Evolutionary conservation across 2,888 invertebrate genomes (phyloP), one percentile per base, ranked within the genome.

Genomic region (Epinotia brunnichana): DNA sequence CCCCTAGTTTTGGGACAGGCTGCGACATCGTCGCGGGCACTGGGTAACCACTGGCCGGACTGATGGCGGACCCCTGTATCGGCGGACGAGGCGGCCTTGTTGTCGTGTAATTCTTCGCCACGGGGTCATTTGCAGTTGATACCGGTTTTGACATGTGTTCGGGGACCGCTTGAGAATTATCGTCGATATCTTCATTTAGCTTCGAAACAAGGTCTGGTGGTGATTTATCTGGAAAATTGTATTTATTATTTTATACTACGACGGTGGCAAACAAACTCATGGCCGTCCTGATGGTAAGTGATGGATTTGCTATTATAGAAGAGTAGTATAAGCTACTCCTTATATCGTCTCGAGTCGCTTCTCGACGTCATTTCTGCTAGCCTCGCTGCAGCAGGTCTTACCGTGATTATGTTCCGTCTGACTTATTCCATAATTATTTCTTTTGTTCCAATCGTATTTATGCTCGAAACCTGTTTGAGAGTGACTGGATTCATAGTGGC

Each of bases 1-100:
- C 10, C 4, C 64, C 21, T 2, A 56, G 54, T 21, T 19, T 41
- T 3, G 64, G 64, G 15, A 66, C 64, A 21, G 64, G 64, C 15
- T 19, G 15, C 2, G 64, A 54, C 64, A 54, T 39, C 15, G 64
- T 66, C 9, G 15, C 39, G 3, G 54, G 63, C 7, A 2, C 13
- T 0, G 60, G n/a, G n/a, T n/a, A n/a, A n/a, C n/a, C n/a, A n/a
- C n/a, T n/a, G 29, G 4, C 13, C 62, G 4, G 29, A 7, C 4
- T 59, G 15, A 11, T 11, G 60, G 60, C n/a, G n/a, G n/a, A n/a
- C n/a, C n/a, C n/a, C n/a, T n/a, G n/a, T n/a, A n/a, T n/a, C n/a
- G n/a, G n/a, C n/a, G n/a, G n/a, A n/a, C n/a, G n/a, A n/a, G n/a
- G n/a, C n/a, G n/a, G n/a, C n/a, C n/a, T n/a, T n/a, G n/a, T n/a